Percentiles rank a stretch among this genome's conserved stretches.
Evolutionary conservation across 2,797 vertebrate genomes (phyloP).

Genomic region (Gallirallus australis): DNA sequence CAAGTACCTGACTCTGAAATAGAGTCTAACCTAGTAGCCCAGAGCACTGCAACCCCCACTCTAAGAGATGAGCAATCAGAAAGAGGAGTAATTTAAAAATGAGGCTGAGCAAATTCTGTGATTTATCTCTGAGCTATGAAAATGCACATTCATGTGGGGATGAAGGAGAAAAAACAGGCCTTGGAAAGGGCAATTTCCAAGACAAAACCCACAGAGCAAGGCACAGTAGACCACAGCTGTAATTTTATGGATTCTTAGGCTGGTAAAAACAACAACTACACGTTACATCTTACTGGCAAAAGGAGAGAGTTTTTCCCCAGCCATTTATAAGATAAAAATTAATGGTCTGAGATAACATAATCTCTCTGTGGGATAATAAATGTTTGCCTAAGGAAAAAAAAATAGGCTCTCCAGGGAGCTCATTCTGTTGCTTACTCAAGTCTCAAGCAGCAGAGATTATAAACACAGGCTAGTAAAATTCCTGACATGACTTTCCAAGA

Average conservation of each 20-base stretch:
- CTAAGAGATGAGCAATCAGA: neutral
- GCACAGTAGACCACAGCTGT: neutral
- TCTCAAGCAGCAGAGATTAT: neutral
- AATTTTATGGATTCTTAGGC: neutral
- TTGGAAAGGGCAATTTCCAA: neutral
- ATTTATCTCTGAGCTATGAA: neutral
- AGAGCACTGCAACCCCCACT: neutral
- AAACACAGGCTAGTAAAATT: neutral
- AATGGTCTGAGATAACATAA: neutral
- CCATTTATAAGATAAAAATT: neutral
- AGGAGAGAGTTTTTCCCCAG: neutral
- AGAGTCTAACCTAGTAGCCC: neutral
- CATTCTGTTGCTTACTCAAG: neutral
- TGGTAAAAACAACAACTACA: neutral
- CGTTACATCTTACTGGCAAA: neutral
- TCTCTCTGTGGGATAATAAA: neutral
- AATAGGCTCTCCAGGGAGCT: neutral
- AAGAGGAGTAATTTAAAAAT: neutral
- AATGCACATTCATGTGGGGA: neutral
- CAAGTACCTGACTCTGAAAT: neutral
- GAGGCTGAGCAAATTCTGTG: neutral
- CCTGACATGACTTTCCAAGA: neutral
- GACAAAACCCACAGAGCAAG: neutral
- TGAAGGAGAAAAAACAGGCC: neutral
- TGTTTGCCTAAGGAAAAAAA: neutral